Conservation (phyloP, 2,888 invertebrate genomes). For the Cloeon dipterum region DNA sequence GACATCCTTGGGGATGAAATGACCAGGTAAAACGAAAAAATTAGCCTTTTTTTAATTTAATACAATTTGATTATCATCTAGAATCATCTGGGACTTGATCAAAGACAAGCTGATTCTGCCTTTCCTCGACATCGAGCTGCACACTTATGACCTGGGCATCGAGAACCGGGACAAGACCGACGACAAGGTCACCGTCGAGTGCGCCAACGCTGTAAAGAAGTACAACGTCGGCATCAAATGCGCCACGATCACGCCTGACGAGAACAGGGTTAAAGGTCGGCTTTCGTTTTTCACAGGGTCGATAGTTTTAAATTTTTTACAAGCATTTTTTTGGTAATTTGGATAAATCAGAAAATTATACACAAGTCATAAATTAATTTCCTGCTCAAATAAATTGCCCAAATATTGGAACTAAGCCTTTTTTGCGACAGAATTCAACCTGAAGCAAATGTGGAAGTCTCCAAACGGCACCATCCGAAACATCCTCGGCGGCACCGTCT, state of each 20-base stretch:
- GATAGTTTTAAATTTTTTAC: too few relatives aligned
- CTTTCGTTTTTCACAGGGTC: not conserved
- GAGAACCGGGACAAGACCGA: constrained; percentile 83
- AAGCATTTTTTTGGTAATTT: too few relatives aligned
- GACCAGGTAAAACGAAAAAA: constrained; percentile 42
- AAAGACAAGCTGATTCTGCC: constrained; percentile 93
- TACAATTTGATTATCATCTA: not conserved
- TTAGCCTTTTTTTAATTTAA: too few relatives aligned
- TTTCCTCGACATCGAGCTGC: constrained; percentile 83
- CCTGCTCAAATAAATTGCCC: too few relatives aligned
- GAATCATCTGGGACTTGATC: constrained; percentile 96
- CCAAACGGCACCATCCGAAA: constrained; percentile 78
- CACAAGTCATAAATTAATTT: too few relatives aligned
- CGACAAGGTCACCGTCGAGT: constrained; percentile 90
- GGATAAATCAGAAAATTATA: too few relatives aligned
- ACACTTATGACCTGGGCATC: constrained; percentile 85
- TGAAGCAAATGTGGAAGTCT: constrained; percentile 80
- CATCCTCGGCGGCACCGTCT: constrained; percentile 62
- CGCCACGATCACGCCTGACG: constrained; percentile 96
- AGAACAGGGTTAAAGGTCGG: constrained; percentile 59
- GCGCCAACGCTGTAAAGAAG: constrained; percentile 87
- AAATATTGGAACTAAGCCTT: too few relatives aligned
- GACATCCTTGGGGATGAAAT: constrained; percentile 90
- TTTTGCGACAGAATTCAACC: constrained; percentile 57
- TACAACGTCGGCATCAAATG: constrained; percentile 98